These are phyloP conservation scores for Siphlonurus alternatus DNA, from an alignment of 2,888 invertebrate species.

Conservation along the genomic window DNA sequence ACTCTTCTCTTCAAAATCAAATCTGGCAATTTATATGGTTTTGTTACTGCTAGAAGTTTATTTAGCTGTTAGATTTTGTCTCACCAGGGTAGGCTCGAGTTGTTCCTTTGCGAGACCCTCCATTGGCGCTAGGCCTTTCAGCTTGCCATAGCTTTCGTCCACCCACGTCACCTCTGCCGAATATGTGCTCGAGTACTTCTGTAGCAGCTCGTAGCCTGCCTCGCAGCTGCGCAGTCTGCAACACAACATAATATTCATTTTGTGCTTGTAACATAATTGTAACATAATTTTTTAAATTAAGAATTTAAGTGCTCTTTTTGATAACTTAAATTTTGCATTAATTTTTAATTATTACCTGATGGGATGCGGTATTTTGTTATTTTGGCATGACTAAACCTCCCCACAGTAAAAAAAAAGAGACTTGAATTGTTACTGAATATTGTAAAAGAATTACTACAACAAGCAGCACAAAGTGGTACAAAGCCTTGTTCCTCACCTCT, in stretches of 20 bases:
- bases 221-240: conserved; percentile 73
- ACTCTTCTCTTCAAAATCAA: too few relatives aligned
- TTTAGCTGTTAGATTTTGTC: conserved; percentile 12
- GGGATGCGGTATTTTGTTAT: too few relatives aligned
- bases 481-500: conserved; percentile 35
- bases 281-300: neutral
- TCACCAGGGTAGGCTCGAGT: conserved; percentile 65
- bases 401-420: neutral
- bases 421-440: neutral
- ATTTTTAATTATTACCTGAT: too few relatives aligned
- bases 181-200: conserved; percentile 76
- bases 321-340: too few relatives aligned
- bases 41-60: too few relatives aligned
- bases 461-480: neutral
- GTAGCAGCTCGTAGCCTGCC: conserved; percentile 75
- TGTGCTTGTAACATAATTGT: neutral
- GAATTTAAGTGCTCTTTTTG: neutral
- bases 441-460: neutral
- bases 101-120: conserved; percentile 49
- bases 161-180: conserved; percentile 81
- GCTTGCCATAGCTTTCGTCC: conserved; percentile 64
- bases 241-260: conserved; percentile 11
- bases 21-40: too few relatives aligned
- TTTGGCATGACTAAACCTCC: too few relatives aligned
- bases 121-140: conserved; percentile 36